Base-by-base conservation (phyloP, 2,888 invertebrate species). In the Ypsolopha sequella region DNA sequence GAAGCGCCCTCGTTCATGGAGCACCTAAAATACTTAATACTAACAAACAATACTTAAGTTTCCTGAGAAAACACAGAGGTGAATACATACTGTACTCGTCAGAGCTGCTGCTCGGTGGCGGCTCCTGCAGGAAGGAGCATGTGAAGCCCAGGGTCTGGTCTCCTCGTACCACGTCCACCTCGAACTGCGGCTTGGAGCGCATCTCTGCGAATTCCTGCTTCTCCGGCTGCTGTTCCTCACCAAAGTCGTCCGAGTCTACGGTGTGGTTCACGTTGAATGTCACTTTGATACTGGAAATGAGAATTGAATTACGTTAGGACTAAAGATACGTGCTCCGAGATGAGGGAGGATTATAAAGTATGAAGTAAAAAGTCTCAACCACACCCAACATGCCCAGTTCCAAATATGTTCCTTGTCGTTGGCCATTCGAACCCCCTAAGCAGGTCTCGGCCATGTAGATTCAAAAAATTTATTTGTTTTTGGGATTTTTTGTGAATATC, bases 191-290 rank as follows among this genome's bases (percentile, higher is more conserved):
- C 73, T 93, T 93, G 48, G 97, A 97, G 56, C 94, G 92, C 91
- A 98, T 92, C 75, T 95, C 95, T 0, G 91, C 90, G 57, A 93
- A 82, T 60, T 95, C 93, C 45, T 92, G 89, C 75, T 94, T 93
- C 52, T 94, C 92, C 6, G 80, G 75, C 55, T 77, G 76, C 1
- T 87, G 85, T 58, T 92, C 91, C 1, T 92, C 89, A 48, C 92
- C 93, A 6, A 89, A 68, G 1, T 92, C 92, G 50, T 95, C 95
- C 0, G 95, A 89, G 70, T 97, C 96, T 0, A 98, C 97, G 0
- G 97, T 95, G 77, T 98, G 96, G 76, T 98, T 99, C 0, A 99
- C 94, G 72, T 97, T 98, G 75, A 98, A 94, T 52, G 90, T 92
- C 45, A 98, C 89, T 50, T 88, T 89, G 56, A 96, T 89, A 56